A percentile compares a stretch with the other conserved stretches of the same genome.
Evolutionary conservation across 1,140 invertebrate species (phyloP).

Genomic region (Battus philenor): DNA sequence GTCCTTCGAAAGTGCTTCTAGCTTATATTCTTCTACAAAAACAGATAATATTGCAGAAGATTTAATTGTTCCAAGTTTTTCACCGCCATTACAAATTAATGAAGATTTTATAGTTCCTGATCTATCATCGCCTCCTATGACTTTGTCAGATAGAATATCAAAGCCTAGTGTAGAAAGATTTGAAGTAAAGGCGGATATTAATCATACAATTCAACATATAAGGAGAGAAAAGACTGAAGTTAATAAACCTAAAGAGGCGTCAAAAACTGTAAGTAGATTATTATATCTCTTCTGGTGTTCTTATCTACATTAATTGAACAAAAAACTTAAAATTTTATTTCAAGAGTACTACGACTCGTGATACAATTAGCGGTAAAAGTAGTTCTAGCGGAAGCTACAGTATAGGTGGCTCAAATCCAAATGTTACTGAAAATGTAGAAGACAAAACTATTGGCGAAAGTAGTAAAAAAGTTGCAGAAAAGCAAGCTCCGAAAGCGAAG

Average conservation of each 20-base stretch:
- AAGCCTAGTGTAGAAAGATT: slow-evolving; percentile 54
- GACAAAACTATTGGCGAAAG: slow-evolving; percentile 48
- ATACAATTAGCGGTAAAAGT: slow-evolving; percentile 76
- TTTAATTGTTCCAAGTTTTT: slow-evolving; percentile 76
- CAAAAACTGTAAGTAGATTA: slow-evolving; percentile 40
- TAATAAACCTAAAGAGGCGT: slow-evolving; percentile 45
- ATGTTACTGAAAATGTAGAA: slow-evolving; percentile 56
- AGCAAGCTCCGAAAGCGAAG: slow-evolving; percentile 37
- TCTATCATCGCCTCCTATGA: slow-evolving; percentile 62
- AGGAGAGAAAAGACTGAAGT: slow-evolving; percentile 69
- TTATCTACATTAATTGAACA: neutral
- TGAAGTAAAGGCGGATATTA: slow-evolving; percentile 64
- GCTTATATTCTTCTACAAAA: slow-evolving; percentile 84
- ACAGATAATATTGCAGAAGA: slow-evolving; percentile 80
- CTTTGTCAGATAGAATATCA: slow-evolving; percentile 60
- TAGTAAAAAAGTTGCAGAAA: slow-evolving; percentile 42
- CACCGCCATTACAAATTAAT: slow-evolving; percentile 66
- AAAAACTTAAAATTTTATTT: no score
- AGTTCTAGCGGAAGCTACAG: slow-evolving; percentile 82
- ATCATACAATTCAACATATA: slow-evolving; percentile 39
- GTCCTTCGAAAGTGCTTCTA: slow-evolving; percentile 88
- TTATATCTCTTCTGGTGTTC: neutral
- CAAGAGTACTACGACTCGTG: slow-evolving; percentile 36
- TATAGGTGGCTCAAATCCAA: slow-evolving; percentile 76
- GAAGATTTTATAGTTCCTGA: slow-evolving; percentile 73